Conservation (phyloP, 2,113 vertebrate species). For the Odocoileus virginianus region DNA sequence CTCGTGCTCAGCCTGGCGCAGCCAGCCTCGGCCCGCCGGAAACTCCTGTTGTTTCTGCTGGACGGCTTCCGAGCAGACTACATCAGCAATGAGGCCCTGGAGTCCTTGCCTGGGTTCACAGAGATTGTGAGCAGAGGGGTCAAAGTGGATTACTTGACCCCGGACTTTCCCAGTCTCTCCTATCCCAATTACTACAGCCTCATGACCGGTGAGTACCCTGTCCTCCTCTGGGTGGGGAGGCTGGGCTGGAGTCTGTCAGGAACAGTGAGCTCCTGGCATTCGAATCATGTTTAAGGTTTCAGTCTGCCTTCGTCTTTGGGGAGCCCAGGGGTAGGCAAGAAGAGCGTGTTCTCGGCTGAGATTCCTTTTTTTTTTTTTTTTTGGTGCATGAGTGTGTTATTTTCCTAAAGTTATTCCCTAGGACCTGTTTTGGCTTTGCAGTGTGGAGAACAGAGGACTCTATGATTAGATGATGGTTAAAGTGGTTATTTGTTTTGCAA, state of each 20-base stretch:
- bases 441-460: neutral
- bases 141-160: slow-evolving; percentile 94
- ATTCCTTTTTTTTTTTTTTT: neutral
- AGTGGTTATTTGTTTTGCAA: neutral
- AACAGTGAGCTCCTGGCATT: neutral
- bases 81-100: slow-evolving; percentile 84
- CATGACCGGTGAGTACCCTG: slow-evolving; percentile 90
- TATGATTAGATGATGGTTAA: neutral
- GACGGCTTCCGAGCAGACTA: slow-evolving; percentile 96
- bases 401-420: neutral
- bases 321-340: neutral
- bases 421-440: neutral
- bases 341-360: neutral
- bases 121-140: slow-evolving; percentile 88
- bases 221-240: too few species aligned
- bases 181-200: slow-evolving; percentile 96
- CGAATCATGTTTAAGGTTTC: neutral
- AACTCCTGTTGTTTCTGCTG: slow-evolving; percentile 90
- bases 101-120: slow-evolving; percentile 85
- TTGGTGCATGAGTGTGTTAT: neutral
- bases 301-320: neutral
- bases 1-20: slow-evolving; percentile 55
- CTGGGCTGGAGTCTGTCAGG: neutral
- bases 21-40: slow-evolving; percentile 66
- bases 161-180: slow-evolving; percentile 94